These are phyloP conservation scores for Brachyistius frenatus DNA, from an alignment of 2,113 vertebrate species.

Conservation along the genomic window DNA sequence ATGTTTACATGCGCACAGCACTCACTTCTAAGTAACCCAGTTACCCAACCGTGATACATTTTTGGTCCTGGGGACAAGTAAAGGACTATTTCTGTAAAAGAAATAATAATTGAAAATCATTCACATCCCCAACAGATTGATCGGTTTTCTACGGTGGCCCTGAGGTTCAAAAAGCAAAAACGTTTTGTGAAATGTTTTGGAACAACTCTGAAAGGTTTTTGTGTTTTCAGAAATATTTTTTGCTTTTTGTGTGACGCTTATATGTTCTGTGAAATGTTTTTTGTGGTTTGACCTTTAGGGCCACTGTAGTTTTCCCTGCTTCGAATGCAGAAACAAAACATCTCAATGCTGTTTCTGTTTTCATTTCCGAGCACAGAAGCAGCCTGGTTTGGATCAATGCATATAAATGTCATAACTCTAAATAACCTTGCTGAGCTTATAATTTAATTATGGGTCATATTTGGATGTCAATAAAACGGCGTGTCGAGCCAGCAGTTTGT, in stretches of 20 bases:
- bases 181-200: too few species aligned
- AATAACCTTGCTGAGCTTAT: conserved; percentile 51
- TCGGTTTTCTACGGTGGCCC: too few species aligned
- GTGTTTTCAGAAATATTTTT: too few species aligned
- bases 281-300: too few species aligned
- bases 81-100: conserved; percentile 3
- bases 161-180: too few species aligned
- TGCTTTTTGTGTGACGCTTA: too few species aligned
- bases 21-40: conserved; percentile 42
- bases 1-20: conserved; percentile 40
- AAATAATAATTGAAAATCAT: background rate
- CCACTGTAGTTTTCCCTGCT: too few species aligned
- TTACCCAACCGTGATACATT: conserved; percentile 16
- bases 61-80: background rate
- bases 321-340: too few species aligned
- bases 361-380: conserved; percentile 8
- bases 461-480: conserved; percentile 53
- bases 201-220: too few species aligned
- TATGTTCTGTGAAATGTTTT: too few species aligned
- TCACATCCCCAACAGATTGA: too few species aligned
- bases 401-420: conserved; percentile 34
- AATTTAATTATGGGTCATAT: conserved; percentile 56
- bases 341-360: background rate
- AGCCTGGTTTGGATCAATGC: conserved; percentile 17
- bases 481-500: background rate